These are phyloP conservation scores for Listrodromus nycthemerus DNA, from an alignment of 2,888 invertebrate genomes.

Conservation along the genomic window DNA sequence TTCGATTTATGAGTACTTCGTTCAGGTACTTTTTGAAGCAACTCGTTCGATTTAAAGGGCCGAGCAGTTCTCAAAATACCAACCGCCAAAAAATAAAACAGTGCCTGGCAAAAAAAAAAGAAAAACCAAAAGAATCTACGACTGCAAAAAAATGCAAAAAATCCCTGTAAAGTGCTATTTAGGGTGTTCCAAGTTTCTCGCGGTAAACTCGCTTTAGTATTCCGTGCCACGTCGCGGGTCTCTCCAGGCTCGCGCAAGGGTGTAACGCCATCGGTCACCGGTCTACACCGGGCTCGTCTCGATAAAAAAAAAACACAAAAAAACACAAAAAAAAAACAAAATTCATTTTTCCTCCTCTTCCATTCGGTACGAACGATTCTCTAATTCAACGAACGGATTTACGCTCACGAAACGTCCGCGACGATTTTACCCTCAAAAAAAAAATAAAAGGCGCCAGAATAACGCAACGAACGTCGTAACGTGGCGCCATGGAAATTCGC, in stretches of 20 bases:
- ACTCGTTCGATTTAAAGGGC: no score
- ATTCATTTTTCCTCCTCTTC: slow-evolving; percentile 36
- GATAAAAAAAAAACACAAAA: slow-evolving; percentile 33
- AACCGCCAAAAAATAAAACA: neutral
- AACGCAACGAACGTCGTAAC: slow-evolving; percentile 4
- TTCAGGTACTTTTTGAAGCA: no score
- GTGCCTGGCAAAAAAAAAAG: no score
- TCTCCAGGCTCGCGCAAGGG: neutral
- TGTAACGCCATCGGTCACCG: slow-evolving; percentile 1
- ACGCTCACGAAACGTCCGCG: slow-evolving; percentile 58
- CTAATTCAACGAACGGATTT: slow-evolving; percentile 64
- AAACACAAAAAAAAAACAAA: slow-evolving; percentile 37
- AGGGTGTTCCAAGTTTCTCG: neutral
- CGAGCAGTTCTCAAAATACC: no score
- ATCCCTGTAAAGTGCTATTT: slow-evolving; percentile 8
- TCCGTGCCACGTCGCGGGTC: slow-evolving; percentile 56
- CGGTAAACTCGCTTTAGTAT: slow-evolving; percentile 56
- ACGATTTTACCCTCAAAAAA: neutral
- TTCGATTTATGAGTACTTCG: no score
- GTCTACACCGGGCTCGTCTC: slow-evolving; percentile 11
- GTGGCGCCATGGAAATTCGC: slow-evolving; percentile 40
- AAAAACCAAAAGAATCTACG: neutral
- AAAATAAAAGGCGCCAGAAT: slow-evolving; percentile 11
- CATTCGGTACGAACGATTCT: slow-evolving; percentile 40
- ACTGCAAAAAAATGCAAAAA: neutral